Base-by-base conservation (phyloP, 2,888 invertebrate species). In the Micoletzkya japonica region DNA sequence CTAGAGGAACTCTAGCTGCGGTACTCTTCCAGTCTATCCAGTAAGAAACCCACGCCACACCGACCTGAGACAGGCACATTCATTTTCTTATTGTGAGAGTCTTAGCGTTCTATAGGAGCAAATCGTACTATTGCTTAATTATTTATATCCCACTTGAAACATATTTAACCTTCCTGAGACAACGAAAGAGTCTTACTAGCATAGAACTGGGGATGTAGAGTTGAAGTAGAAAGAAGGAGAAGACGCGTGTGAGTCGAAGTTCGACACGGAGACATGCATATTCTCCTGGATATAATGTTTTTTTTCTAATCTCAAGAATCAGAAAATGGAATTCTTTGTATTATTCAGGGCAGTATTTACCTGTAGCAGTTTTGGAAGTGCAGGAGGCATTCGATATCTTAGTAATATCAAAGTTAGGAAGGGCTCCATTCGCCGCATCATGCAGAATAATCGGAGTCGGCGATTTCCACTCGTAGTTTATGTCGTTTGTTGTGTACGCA, bases 401-500 rank as follows among this genome's bases (percentile, higher is more conserved):
- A 87, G 94, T 93, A 79, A 95, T 89, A 52, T 93, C 93, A 88
- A 95, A 95, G 84, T 94, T 91, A 81, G 95, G 95, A 86, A 95
- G 90, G 88, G 94, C 85, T 36, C 86, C 83, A 73, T 84, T 86
- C 32, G 86, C 86, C 36, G 28, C 52, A 14, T 24, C 26, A 32
- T 69, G 57, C 89, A 94, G 94, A 67, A 95, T 93, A 1, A 94
- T 71, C 20, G 85, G 94, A 87, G 95, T 94, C 3, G 76, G 92
- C 10, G 75, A 74, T 87, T 95, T 94, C 95, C 95, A 96, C 80
- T 93, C 89, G 89, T 96, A 96, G 81, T 94, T 93, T 85, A 96
- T 90, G 88, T 96, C 95, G 80, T 92, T 92, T 52, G 95, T 95
- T 58, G 96, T 95, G 92, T 96, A 97, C 75, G 96, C 96, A 87